Evolutionary conservation across 2,797 vertebrate species (phyloP).

Genomic region (Danio jaintianensis): DNA sequence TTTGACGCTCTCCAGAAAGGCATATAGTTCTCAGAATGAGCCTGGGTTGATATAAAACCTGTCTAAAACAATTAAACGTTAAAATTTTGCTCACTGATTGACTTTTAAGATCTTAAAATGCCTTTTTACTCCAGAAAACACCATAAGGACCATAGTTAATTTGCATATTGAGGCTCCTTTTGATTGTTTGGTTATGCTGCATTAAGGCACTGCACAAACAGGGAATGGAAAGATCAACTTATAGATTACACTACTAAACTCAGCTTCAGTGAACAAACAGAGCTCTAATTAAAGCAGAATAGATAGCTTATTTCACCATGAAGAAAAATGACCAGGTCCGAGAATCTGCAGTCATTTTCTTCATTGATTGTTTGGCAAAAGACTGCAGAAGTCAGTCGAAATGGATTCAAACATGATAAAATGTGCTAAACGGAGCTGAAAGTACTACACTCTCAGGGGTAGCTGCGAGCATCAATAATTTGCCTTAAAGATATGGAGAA

Average conservation of each 20-base stretch:
- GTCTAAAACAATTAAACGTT: background rate
- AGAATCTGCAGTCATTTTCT: constrained; percentile 19
- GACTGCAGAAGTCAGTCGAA: background rate
- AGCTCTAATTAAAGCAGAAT: background rate
- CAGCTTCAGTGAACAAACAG: constrained; percentile 11
- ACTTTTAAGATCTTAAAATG: background rate
- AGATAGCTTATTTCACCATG: constrained; percentile 32
- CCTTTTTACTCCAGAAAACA: constrained; percentile 11
- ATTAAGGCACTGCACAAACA: background rate
- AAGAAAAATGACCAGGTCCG: constrained; percentile 8
- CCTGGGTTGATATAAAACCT: too few relatives aligned
- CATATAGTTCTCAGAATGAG: too few relatives aligned
- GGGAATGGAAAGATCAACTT: constrained; percentile 25
- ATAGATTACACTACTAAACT: constrained; percentile 8
- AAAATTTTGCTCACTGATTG: background rate
- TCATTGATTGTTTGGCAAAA: background rate
- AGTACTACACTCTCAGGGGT: background rate
- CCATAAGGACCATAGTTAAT: background rate
- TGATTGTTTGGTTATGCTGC: constrained; percentile 20
- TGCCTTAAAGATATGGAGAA: background rate
- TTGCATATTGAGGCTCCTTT: background rate
- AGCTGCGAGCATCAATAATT: constrained; percentile 1
- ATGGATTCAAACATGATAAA: background rate
- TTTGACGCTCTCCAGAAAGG: too few relatives aligned
- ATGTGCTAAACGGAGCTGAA: constrained; percentile 26